Percentiles rank a stretch among this genome's conserved stretches.
These are phyloP conservation scores for Scolopax bukidnonensis DNA, from an alignment of 2,797 vertebrate species.

Conservation along the genomic window DNA sequence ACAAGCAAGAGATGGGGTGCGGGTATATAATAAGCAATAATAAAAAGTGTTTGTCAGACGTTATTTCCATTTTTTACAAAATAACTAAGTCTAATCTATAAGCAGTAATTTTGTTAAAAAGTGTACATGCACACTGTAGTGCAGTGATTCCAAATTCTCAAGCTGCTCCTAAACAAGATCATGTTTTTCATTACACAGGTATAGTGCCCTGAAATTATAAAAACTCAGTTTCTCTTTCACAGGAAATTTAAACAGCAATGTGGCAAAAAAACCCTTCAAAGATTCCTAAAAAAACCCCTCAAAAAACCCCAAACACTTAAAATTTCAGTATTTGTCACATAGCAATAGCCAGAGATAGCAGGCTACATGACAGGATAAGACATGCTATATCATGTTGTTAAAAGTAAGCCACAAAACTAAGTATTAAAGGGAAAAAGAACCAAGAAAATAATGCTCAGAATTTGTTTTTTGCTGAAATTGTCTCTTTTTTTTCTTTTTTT, in stretches of 20 bases:
- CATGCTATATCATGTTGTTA: neutral
- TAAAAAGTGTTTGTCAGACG: neutral
- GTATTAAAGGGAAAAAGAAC: neutral
- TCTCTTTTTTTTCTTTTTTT: neutral
- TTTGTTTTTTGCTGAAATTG: neutral
- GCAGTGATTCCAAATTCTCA: neutral
- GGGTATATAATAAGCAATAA: neutral
- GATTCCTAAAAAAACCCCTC: neutral
- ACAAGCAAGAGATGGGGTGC: neutral
- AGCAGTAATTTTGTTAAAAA: neutral
- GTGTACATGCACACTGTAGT: neutral
- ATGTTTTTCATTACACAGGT: neutral
- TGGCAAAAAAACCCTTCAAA: neutral
- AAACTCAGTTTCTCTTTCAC: neutral
- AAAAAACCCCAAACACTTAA: rapidly evolving
- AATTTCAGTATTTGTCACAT: neutral
- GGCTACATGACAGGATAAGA: neutral
- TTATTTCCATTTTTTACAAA: neutral
- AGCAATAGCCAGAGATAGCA: rapidly evolving
- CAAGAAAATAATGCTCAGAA: neutral
- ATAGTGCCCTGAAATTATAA: neutral
- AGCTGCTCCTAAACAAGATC: neutral
- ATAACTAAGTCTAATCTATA: neutral
- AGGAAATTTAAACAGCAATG: neutral
- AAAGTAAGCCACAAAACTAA: neutral